A percentile compares a stretch with the other conserved stretches of the same genome.
Evolutionary conservation across 2,113 vertebrate species (phyloP).

Genomic region (Odocoileus virginianus): DNA sequence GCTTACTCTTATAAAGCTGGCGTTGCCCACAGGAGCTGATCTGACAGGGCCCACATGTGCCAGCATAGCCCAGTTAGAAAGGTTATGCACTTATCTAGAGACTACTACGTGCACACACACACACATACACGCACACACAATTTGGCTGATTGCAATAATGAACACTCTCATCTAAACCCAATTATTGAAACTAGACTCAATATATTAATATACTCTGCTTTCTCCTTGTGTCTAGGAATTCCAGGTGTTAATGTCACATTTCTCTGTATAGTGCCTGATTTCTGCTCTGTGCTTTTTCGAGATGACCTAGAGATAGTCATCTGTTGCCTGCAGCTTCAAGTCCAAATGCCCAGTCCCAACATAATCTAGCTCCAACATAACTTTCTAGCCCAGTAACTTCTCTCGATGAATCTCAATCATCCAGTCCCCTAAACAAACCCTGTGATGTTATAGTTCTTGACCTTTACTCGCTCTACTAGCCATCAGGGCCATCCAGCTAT

Average conservation of each 20-base stretch:
- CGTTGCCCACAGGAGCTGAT: not conserved
- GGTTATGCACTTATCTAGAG: not conserved
- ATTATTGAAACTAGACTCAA: not conserved
- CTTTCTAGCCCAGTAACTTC: not conserved
- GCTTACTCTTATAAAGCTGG: not conserved
- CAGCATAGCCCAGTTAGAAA: not conserved
- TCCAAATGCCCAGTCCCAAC: not conserved
- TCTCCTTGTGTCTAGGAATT: not conserved
- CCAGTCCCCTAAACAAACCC: not conserved
- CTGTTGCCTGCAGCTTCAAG: not conserved
- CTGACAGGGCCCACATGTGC: not conserved
- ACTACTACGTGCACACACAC: rapidly evolving
- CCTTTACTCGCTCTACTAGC: not conserved
- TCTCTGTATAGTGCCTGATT: not conserved
- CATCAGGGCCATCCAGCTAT: not conserved
- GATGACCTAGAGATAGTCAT: not conserved
- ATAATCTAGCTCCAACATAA: not conserved
- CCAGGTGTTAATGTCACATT: not conserved
- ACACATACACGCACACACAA: not conserved
- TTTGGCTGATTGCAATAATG: not conserved
- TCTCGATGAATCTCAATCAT: not conserved
- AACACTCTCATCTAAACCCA: not conserved
- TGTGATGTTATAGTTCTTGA: not conserved
- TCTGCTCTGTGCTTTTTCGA: not conserved
- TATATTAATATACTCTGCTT: not conserved